Evolutionary conservation across 1,140 invertebrate genomes (phyloP).

Genomic region (Hyles vespertilio): DNA sequence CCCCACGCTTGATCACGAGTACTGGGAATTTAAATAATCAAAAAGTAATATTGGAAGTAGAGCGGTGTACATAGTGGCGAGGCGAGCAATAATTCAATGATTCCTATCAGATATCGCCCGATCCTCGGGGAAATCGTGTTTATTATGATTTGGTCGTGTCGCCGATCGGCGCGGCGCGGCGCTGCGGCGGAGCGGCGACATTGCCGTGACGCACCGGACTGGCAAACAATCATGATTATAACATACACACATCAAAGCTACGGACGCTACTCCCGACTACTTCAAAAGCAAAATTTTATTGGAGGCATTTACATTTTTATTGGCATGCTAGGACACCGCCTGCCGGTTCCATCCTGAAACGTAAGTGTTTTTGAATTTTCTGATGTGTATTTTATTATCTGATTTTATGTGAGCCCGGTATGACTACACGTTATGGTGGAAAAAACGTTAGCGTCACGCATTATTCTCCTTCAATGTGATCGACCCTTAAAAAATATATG

Average conservation of each 20-base stretch:
- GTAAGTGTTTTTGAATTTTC: slow-evolving; percentile 75
- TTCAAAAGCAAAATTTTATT: slow-evolving; percentile 74
- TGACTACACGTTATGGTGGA: slow-evolving; percentile 58
- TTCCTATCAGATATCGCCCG: slow-evolving; percentile 23
- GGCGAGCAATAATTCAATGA: slow-evolving; percentile 31
- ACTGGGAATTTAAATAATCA: too few relatives aligned
- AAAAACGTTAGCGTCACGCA: slow-evolving; percentile 47
- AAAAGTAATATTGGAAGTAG: too few relatives aligned
- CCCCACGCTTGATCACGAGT: too few relatives aligned
- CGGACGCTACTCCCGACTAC: slow-evolving; percentile 43
- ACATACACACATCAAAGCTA: slow-evolving; percentile 59
- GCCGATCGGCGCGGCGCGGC: slow-evolving; percentile 8
- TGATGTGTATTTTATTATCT: slow-evolving; percentile 74
- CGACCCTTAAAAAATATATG: slow-evolving; percentile 17
- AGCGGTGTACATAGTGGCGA: too few relatives aligned
- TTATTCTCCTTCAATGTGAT: slow-evolving; percentile 22
- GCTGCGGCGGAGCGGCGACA: slow-evolving; percentile 22
- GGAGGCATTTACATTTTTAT: slow-evolving; percentile 73
- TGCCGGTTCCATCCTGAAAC: slow-evolving; percentile 57
- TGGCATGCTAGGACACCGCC: slow-evolving; percentile 66
- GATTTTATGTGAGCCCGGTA: slow-evolving; percentile 66
- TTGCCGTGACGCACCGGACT: slow-evolving; percentile 15
- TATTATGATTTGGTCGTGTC: slow-evolving; percentile 39
- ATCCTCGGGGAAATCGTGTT: slow-evolving; percentile 30
- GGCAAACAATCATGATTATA: slow-evolving; percentile 56